Base-by-base conservation (phyloP, 2,113 vertebrate genomes). In the Pterocles gutturalis region DNA sequence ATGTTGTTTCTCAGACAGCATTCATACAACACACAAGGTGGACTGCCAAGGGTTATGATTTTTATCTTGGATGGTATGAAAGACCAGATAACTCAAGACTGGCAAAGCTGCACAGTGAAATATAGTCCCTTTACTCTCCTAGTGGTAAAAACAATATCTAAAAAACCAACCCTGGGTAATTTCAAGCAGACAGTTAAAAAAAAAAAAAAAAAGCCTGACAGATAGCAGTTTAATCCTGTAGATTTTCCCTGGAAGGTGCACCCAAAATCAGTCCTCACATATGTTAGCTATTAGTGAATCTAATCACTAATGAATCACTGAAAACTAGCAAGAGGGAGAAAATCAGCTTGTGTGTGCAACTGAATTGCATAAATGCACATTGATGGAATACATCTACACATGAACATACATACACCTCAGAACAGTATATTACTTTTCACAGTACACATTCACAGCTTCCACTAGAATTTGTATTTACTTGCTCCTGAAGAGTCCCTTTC, bases 141-240 rank as follows among this genome's bases (percentile, higher is more conserved):
- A 72, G 36, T 21, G 24, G 21, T 57, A 77, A 95, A 91, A 87
- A 60, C 41, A 90, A 29, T 17, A 72, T 13, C 57, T 73, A 72
- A 95, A 96, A 33, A 76, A 76, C 46, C 77, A 92, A 66, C 8
- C 7, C 46, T 73, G 46, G 18, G 26, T 70, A 82, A 95, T 91
- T 94, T 65, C 57, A 89, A 93, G 81, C 33, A 49, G 6, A 86
- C 8, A 38, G 25, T 49, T 62, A 92, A 92, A 79, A 33, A 79
- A 87, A 95, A 87, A 92, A 92, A 79, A 33, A 79, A 87, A 95
- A 87, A 41, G 24, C 24, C 38, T 78, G 67, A 38, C 53, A 83
- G 28, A 38, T 8, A 80, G 28, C 7, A 81, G 14, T 9, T 83
- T 51, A 51, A 90, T 71, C 33, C 55, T 75, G 25, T 13, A 45